Evolutionary conservation across 2,888 invertebrate species (phyloP).

Genomic region (Bombylius major): DNA sequence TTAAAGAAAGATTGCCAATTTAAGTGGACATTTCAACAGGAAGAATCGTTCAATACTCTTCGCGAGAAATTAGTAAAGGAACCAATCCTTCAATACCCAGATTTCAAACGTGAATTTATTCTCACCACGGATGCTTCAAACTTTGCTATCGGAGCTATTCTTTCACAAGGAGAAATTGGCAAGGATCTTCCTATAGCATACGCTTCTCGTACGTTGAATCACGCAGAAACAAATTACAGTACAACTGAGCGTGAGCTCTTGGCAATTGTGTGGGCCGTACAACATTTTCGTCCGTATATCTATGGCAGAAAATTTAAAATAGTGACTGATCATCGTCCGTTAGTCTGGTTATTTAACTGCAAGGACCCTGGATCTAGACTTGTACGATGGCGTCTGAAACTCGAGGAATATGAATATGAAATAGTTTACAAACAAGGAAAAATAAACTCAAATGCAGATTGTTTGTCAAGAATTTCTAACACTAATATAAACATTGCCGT

Average conservation of each 20-base stretch:
- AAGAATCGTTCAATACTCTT: neutral
- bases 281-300: neutral
- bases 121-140: neutral
- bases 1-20: constrained; percentile 1
- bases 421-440: neutral
- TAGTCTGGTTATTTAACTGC: neutral
- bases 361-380: neutral
- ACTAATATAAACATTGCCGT: no score
- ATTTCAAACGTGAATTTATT: neutral
- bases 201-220: neutral
- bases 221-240: constrained; percentile 16
- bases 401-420: neutral
- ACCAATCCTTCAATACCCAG: neutral
- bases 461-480: neutral
- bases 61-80: neutral
- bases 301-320: neutral
- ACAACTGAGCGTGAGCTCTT: constrained; percentile 16
- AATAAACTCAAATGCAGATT: constrained; percentile 2
- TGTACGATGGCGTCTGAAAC: neutral
- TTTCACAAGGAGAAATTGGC: neutral
- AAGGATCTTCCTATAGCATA: neutral
- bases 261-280: neutral
- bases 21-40: neutral
- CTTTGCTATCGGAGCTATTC: neutral
- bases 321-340: neutral